Conservation (phyloP, 2,888 invertebrate species). For the Polymixis flavicincta region DNA sequence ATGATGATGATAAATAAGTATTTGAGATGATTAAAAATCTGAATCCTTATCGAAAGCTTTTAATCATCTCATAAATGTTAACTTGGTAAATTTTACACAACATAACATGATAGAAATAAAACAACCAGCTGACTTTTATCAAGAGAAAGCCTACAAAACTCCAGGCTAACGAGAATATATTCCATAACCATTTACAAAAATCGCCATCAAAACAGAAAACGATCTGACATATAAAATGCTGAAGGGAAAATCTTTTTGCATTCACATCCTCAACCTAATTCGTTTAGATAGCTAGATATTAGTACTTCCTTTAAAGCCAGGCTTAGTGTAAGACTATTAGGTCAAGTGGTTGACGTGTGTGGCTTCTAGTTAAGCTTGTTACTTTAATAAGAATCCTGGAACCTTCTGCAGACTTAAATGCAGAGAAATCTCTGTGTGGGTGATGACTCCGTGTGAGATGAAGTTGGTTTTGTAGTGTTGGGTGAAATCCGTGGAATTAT, state of each 20-base stretch:
- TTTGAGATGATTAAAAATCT: no score
- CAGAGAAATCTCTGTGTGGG: conserved; percentile 38
- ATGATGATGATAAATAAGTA: no score
- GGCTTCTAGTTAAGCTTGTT: conserved; percentile 84
- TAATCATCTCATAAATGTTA: no score
- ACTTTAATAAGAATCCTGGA: conserved; percentile 76
- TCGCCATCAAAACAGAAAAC: conserved; percentile 32
- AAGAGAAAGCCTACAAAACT: conserved; percentile 5
- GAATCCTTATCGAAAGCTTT: no score
- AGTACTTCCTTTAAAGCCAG: conserved; percentile 74
- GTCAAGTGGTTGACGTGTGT: conserved; percentile 81
- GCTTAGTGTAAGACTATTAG: conserved; percentile 80
- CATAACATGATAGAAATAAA: neutral
- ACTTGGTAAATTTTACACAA: no score
- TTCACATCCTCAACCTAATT: conserved; percentile 54
- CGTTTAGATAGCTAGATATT: conserved; percentile 66
- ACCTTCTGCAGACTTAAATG: conserved; percentile 39
- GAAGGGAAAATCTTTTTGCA: conserved; percentile 57
- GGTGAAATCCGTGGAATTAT: neutral
- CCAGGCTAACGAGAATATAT: conserved; percentile 31
- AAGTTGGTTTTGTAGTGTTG: neutral
- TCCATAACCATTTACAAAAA: conserved; percentile 16
- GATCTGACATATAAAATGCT: conserved; percentile 16
- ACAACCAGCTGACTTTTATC: neutral
- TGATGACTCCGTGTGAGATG: neutral